These are phyloP conservation scores for Acleris cristana DNA, from an alignment of 2,888 invertebrate species.

Conservation along the genomic window DNA sequence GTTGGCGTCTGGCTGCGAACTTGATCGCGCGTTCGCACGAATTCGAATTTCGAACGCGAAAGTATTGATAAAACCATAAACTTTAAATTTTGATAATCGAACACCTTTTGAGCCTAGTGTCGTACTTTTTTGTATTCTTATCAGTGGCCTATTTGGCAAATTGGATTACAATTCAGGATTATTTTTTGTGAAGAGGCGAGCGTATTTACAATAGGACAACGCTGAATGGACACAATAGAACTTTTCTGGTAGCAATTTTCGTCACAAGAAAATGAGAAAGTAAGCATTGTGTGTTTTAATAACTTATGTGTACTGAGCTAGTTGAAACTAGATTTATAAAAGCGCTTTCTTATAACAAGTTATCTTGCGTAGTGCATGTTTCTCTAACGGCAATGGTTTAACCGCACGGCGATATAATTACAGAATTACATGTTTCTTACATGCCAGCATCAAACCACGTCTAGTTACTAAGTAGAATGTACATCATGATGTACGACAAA, in stretches of 20 bases:
- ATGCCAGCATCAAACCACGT: constrained; percentile 18
- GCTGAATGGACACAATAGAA: constrained; percentile 70
- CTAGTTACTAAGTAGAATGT: constrained; percentile 16
- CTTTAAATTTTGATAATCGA: constrained; percentile 27
- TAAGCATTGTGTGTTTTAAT: constrained; percentile 69
- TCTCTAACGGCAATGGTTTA: constrained; percentile 42
- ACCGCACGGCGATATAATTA: constrained; percentile 58
- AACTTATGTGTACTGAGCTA: constrained; percentile 45
- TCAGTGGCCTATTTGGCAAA: constrained; percentile 45
- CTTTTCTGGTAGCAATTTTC: constrained; percentile 70
- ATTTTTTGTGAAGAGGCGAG: constrained; percentile 55
- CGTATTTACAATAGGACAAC: constrained; percentile 54
- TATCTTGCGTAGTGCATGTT: constrained; percentile 27
- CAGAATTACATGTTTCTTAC: constrained; percentile 38
- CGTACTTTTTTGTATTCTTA: constrained; percentile 39
- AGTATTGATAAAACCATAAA: constrained; percentile 43
- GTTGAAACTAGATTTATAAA: constrained; percentile 32
- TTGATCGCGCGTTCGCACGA: constrained; percentile 75
- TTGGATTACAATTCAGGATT: constrained; percentile 46
- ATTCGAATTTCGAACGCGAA: constrained; percentile 59
- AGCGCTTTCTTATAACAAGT: constrained; percentile 33
- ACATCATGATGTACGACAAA: background rate
- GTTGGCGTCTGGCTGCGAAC: constrained; percentile 75
- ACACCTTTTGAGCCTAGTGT: constrained; percentile 25
- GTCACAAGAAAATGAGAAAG: constrained; percentile 78